phyloP scores from a whole-genome alignment of 2,797 vertebrate genomes.

The Sciurus carolinensis region DNA sequence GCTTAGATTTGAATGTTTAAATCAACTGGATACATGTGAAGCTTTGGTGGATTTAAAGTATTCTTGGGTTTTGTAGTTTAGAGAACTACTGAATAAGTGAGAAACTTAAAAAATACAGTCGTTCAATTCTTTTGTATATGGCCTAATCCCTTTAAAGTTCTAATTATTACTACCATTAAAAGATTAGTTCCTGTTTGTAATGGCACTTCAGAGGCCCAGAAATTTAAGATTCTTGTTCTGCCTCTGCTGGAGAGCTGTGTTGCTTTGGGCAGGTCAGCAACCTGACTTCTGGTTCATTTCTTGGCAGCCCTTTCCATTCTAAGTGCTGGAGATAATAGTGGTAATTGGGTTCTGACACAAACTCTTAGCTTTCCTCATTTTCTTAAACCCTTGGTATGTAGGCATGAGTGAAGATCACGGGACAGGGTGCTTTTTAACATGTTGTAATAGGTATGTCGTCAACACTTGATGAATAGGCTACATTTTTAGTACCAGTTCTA shows the following conservation, averaged over 20 bases:
- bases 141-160: constrained; percentile 43
- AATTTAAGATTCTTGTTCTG: not conserved
- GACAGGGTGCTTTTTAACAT: constrained; percentile 40
- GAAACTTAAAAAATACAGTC: not conserved
- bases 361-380: not conserved
- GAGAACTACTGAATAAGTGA: not conserved
- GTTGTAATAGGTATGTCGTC: constrained; percentile 40
- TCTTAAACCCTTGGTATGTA: not conserved
- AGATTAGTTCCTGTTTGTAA: not conserved
- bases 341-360: not conserved
- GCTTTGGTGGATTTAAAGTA: not conserved
- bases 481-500: not conserved
- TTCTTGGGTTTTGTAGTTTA: not conserved
- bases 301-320: not conserved
- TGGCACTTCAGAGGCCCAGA: not conserved
- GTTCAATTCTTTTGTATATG: constrained; percentile 31
- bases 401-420: not conserved
- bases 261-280: not conserved
- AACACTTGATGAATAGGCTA: not conserved
- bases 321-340: not conserved
- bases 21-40: not conserved
- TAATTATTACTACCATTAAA: not conserved
- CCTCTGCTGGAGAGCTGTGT: not conserved
- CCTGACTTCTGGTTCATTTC: not conserved
- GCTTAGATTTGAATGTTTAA: not conserved